These are phyloP conservation scores for Syngnathus acus DNA, from an alignment of 2,797 vertebrate species.

Conservation along the genomic window DNA sequence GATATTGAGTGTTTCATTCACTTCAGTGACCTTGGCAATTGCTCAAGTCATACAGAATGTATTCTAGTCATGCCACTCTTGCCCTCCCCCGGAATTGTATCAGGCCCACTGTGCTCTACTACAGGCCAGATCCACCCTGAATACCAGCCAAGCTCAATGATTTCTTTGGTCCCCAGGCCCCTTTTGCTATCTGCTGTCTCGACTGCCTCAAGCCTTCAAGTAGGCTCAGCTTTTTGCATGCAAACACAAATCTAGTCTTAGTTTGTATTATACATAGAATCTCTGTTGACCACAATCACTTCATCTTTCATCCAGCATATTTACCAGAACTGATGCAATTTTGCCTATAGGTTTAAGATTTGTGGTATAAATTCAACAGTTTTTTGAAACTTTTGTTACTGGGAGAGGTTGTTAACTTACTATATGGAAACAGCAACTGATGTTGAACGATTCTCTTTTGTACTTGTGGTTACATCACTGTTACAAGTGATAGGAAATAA, in stretches of 20 bases:
- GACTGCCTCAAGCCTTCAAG: slow-evolving; percentile 52
- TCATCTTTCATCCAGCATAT: neutral
- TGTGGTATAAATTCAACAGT: neutral
- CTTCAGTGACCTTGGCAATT: slow-evolving; percentile 73
- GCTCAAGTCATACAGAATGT: slow-evolving; percentile 69
- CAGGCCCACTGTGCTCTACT: slow-evolving; percentile 48
- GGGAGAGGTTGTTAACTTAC: neutral
- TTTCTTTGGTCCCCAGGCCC: slow-evolving; percentile 57
- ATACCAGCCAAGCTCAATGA: slow-evolving; percentile 62
- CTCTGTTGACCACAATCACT: neutral
- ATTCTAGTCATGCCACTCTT: slow-evolving; percentile 69
- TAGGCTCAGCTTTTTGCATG: slow-evolving; percentile 49
- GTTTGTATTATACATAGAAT: neutral
- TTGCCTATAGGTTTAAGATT: neutral
- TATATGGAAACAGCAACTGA: too few species aligned
- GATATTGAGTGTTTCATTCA: slow-evolving; percentile 68
- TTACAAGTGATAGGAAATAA: too few species aligned
- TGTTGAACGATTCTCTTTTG: too few species aligned
- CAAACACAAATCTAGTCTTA: slow-evolving; percentile 8
- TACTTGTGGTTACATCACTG: too few species aligned
- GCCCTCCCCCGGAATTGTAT: slow-evolving; percentile 40
- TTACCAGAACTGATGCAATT: neutral
- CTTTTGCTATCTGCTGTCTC: slow-evolving; percentile 47
- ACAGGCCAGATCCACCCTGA: slow-evolving; percentile 55
- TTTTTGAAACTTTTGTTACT: neutral